Evolutionary conservation across 2,797 vertebrate genomes (phyloP).

Genomic region (Gambusia yucatana): DNA sequence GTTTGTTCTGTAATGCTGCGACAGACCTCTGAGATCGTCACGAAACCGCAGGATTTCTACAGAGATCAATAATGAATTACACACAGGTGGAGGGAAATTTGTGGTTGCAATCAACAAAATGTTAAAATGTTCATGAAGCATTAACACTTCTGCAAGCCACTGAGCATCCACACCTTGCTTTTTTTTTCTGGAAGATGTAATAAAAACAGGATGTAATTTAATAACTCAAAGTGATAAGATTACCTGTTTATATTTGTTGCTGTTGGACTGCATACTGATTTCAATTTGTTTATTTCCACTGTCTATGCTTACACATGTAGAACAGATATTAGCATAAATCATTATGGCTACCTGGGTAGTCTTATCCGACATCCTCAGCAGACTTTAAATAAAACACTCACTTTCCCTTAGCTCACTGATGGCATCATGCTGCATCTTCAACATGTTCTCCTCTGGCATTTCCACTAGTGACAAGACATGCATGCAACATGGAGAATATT

Average conservation of each 20-base stretch:
- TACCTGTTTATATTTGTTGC: background rate
- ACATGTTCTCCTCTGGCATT: background rate
- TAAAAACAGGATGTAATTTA: background rate
- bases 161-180: background rate
- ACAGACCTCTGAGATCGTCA: background rate
- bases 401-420: background rate
- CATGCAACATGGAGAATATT: background rate
- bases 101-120: background rate
- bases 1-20: background rate
- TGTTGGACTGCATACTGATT: background rate
- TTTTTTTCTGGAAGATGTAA: background rate
- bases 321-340: constrained; percentile 5
- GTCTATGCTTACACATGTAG: background rate
- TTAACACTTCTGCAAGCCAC: background rate
- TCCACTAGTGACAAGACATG: background rate
- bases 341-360: background rate
- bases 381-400: constrained; percentile 4
- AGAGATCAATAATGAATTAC: background rate
- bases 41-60: background rate
- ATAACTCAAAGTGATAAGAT: background rate
- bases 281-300: background rate
- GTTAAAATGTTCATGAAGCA: background rate
- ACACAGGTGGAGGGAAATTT: background rate
- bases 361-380: background rate
- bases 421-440: background rate